Evolutionary conservation across 2,888 invertebrate genomes (phyloP).

Genomic region (Oasisia sp.): DNA sequence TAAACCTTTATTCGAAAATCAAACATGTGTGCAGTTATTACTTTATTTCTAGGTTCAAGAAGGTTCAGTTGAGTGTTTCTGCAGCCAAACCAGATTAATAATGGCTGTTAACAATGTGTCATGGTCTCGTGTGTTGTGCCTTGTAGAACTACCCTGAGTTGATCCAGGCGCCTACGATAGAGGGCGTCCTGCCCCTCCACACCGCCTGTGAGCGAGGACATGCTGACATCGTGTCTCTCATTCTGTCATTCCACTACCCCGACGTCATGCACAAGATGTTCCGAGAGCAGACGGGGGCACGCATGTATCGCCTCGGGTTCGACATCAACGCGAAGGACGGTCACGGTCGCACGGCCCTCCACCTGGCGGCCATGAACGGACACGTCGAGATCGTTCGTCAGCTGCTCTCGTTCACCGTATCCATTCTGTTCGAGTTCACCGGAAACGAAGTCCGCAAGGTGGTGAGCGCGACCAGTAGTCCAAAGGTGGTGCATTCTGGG

Average conservation of each 20-base stretch:
- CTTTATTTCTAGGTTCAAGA: no score
- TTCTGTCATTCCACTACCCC: constrained; percentile 85
- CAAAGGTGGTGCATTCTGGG: not conserved
- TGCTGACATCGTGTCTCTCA: constrained; percentile 77
- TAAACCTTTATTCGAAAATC: no score
- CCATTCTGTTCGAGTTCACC: constrained; percentile 17
- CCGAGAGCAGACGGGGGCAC: constrained; percentile 77
- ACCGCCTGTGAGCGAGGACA: constrained; percentile 92
- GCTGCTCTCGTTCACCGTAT: constrained; percentile 42
- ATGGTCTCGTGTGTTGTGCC: not conserved
- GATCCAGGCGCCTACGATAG: constrained; percentile 86
- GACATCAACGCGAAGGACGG: constrained; percentile 84
- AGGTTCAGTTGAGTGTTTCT: no score
- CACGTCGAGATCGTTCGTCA: constrained; percentile 40
- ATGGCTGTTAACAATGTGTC: not conserved
- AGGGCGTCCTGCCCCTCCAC: constrained; percentile 91
- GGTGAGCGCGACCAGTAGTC: not conserved
- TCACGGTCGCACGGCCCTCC: constrained; percentile 84
- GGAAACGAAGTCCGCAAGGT: not conserved
- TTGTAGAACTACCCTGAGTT: constrained; percentile 82
- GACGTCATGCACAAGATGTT: constrained; percentile 70
- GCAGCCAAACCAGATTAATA: not conserved
- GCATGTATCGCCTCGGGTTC: constrained; percentile 86
- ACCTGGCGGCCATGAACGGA: constrained; percentile 79
- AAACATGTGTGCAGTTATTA: no score